Percentiles rank a stretch among this genome's conserved stretches.
Conservation (phyloP, 2,888 invertebrate genomes). For the Agrilus mali region DNA sequence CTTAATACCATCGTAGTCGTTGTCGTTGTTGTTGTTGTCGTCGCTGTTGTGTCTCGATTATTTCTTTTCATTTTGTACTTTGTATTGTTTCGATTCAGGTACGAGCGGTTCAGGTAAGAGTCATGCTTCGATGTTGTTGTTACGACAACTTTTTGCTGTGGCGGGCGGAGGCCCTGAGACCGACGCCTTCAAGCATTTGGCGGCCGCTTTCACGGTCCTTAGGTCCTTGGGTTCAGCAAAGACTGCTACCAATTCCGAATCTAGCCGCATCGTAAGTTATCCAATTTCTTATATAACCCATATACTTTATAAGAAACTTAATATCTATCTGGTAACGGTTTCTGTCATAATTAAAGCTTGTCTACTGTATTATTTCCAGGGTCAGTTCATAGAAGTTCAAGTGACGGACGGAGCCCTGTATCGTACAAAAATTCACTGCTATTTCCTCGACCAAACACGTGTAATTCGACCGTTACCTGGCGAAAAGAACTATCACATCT, state of each 20-base stretch:
- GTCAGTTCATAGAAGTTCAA: constrained; percentile 92
- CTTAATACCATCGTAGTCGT: too few species aligned
- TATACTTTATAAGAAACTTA: too few species aligned
- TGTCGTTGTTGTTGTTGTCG: too few species aligned
- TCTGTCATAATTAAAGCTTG: too few species aligned
- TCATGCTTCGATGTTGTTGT: constrained; percentile 78
- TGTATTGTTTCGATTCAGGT: constrained; percentile 37
- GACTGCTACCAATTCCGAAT: constrained; percentile 81
- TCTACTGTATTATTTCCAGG: constrained; percentile 40
- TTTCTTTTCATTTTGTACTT: too few species aligned
- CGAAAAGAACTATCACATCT: constrained; percentile 94
- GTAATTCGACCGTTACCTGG: constrained; percentile 74
- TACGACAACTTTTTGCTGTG: constrained; percentile 83
- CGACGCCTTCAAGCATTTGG: constrained; percentile 90
- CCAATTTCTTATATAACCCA: too few species aligned
- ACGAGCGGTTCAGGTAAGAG: constrained; percentile 92
- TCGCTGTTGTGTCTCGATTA: too few species aligned
- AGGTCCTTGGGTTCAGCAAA: constrained; percentile 84
- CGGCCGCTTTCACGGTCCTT: constrained; percentile 89
- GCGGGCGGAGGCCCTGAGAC: constrained; percentile 92
- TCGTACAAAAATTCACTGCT: constrained; percentile 91
- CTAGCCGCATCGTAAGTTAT: constrained; percentile 73
- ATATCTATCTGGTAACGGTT: too few species aligned
- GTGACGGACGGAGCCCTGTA: constrained; percentile 90
- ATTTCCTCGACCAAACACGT: constrained; percentile 87